phyloP scores from a whole-genome alignment of 2,797 vertebrate species.

The Mormyrops attenuatus region DNA sequence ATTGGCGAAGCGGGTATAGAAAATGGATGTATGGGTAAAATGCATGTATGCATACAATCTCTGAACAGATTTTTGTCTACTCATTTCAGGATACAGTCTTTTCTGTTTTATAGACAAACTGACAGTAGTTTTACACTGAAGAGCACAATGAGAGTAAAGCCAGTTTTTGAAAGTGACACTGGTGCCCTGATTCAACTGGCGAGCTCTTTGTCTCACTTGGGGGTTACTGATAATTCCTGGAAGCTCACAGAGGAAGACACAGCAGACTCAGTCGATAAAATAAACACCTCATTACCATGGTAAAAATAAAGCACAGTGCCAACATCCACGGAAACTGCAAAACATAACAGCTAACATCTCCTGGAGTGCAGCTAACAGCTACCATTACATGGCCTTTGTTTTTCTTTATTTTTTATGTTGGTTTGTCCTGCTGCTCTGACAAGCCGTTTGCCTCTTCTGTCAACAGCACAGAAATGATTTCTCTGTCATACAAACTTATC shows the following conservation, averaged over 20 bases:
- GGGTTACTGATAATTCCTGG: slow-evolving; percentile 40
- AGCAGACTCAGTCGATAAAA: slow-evolving; percentile 33
- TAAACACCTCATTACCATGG: slow-evolving; percentile 37
- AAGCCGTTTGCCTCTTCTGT: not conserved
- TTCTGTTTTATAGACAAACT: slow-evolving; percentile 51
- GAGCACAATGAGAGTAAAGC: slow-evolving; percentile 46
- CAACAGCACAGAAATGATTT: not conserved
- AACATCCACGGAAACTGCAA: not conserved
- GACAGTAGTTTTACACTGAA: slow-evolving; percentile 42
- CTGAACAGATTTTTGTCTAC: slow-evolving; percentile 31
- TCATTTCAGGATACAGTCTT: slow-evolving; percentile 37
- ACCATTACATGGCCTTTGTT: not conserved
- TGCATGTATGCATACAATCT: not conserved
- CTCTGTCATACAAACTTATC: not conserved
- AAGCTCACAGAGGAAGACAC: slow-evolving; percentile 33
- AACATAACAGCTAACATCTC: not conserved
- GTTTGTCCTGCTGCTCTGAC: not conserved
- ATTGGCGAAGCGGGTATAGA: not conserved
- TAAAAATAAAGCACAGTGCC: slow-evolving; percentile 38
- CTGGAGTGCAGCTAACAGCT: not conserved
- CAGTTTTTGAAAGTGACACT: slow-evolving; percentile 44
- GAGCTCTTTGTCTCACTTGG: slow-evolving; percentile 36
- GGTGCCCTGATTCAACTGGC: slow-evolving; percentile 9
- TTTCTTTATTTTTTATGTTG: not conserved
- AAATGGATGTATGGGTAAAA: not conserved